A percentile compares a stretch with the other conserved stretches of the same genome.
phyloP scores from a whole-genome alignment of 1,140 invertebrate species.

The Cydia amplana region DNA sequence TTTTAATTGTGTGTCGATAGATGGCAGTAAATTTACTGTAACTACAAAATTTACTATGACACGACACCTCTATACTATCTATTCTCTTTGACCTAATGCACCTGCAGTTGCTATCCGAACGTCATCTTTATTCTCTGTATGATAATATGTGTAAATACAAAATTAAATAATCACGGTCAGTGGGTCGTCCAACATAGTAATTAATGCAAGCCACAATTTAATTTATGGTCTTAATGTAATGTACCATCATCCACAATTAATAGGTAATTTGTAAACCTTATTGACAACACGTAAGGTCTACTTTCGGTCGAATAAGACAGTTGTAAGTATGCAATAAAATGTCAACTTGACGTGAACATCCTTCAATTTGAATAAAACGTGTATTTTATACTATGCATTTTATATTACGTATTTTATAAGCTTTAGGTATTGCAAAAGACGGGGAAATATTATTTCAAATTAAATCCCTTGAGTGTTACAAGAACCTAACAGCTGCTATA shows the following conservation, averaged over 20 bases:
- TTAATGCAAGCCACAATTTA: neutral
- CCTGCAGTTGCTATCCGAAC: too few relatives aligned
- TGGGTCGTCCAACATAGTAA: conserved; percentile 2
- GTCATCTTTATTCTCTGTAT: neutral
- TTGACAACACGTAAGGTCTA: neutral
- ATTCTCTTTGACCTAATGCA: too few relatives aligned
- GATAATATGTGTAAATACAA: neutral
- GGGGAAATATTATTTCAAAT: neutral
- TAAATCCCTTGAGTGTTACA: too few relatives aligned
- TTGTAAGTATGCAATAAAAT: neutral
- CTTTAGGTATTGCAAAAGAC: neutral
- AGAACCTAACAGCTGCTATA: too few relatives aligned
- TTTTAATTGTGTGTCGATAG: too few relatives aligned
- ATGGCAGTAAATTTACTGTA: too few relatives aligned
- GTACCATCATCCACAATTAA: too few relatives aligned
- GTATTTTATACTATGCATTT: neutral
- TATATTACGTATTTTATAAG: neutral
- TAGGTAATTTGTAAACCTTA: neutral
- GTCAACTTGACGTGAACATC: neutral
- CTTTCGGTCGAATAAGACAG: neutral
- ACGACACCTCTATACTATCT: too few relatives aligned
- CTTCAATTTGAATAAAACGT: neutral
- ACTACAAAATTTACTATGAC: too few relatives aligned
- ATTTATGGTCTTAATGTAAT: too few relatives aligned
- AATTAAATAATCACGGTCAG: neutral